phyloP scores from a whole-genome alignment of 1,140 invertebrate species.

The Drosophila bipectinata region DNA sequence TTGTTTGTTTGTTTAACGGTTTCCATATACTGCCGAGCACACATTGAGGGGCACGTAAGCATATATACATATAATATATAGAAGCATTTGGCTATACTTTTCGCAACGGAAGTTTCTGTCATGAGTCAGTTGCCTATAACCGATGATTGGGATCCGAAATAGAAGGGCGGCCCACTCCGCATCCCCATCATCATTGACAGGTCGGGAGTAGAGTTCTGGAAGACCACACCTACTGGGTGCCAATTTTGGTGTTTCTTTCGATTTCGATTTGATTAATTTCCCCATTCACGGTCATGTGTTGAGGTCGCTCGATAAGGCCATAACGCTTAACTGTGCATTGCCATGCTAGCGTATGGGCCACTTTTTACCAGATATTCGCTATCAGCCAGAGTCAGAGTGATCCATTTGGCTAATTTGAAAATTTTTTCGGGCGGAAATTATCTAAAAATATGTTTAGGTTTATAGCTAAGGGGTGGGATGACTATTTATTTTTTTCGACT shows the following conservation, averaged over 20 bases:
- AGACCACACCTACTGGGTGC: constrained; percentile 35
- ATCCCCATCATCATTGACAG: constrained; percentile 7
- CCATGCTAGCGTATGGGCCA: constrained; percentile 36
- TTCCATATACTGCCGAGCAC: constrained; percentile 49
- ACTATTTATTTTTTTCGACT: constrained; percentile 17
- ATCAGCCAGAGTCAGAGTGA: constrained; percentile 24
- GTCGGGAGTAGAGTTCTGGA: constrained; percentile 1
- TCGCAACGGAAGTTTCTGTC: constrained; percentile 75
- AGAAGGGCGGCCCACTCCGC: constrained; percentile 11
- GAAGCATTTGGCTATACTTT: constrained; percentile 54
- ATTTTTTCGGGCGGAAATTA: not conserved
- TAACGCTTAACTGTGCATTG: constrained; percentile 35
- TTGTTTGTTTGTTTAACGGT: constrained; percentile 70
- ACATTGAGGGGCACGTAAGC: constrained; percentile 11
- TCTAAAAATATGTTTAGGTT: constrained; percentile 5
- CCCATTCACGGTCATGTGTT: constrained; percentile 62
- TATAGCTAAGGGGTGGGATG: constrained; percentile 17
- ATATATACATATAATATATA: constrained; percentile 5
- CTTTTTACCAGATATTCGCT: constrained; percentile 39
- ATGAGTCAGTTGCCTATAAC: constrained; percentile 57
- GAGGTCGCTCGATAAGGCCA: constrained; percentile 60
- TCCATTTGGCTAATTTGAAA: constrained; percentile 22
- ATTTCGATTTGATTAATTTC: constrained; percentile 62
- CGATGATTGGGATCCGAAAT: constrained; percentile 39
- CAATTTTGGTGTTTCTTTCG: constrained; percentile 20